Base-by-base conservation (phyloP, 2,888 invertebrate genomes). In the Oligia latruncula region DNA sequence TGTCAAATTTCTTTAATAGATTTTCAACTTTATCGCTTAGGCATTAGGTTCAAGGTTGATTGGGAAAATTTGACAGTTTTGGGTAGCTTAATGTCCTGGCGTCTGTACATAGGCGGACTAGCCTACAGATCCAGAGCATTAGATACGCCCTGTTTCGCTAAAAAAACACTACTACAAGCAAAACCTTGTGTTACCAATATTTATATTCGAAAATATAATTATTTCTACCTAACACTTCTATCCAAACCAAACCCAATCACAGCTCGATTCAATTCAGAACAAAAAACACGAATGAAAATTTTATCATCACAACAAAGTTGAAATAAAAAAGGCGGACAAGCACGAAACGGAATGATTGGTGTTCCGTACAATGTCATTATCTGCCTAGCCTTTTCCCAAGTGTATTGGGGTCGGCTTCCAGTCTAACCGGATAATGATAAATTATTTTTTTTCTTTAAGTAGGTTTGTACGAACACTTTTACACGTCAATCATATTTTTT, bases 301-400 rank as follows among this genome's bases (percentile, higher is more conserved):
- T 82, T 82, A 40, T 49, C 43, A 71, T 64, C 20, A 60, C 49
- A 67, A 43, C 9, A 52, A 35, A 71, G 40, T 67, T 40, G 20
- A 49, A 67, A 77, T 65, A 74, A 72, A 74, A 46, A 58, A 35
- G 0, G 40, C 2, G 46, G 43, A 4, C 15, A 79, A 43, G 46
- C 0, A 35, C 17, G 29, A 58, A 66, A 66, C 13, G 17, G 15
- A 23, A 29, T 55, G 11, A 4, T 13, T n/a, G 4, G 64, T n/a
- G 78, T 76, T 80, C 84, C 49, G 83, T 80, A 83, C 11, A 20
- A 20, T 60, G 1, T n/a, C 13, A 11, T 58, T 8, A n/a, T 58
- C 58, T 58, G 23, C 11, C 4, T 58, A 9, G 58, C 11, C 11
- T 58, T 23, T 23, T 23, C 9, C 9, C 20, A 52, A 52, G 1